Conservation (phyloP, 2,113 vertebrate genomes). For the Turnix velox region DNA sequence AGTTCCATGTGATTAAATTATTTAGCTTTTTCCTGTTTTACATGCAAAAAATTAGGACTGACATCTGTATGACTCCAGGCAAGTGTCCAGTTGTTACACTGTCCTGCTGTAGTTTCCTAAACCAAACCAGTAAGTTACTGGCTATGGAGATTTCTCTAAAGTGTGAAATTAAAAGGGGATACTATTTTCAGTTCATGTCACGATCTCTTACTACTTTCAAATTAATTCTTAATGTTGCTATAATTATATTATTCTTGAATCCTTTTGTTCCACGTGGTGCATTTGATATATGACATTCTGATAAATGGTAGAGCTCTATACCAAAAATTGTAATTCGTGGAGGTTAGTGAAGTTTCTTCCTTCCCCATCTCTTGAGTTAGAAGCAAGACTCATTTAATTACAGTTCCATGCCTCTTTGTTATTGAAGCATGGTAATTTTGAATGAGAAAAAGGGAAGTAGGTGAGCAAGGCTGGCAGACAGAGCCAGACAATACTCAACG, state of each 20-base stretch:
- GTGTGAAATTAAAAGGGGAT: too few species aligned
- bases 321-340: too few species aligned
- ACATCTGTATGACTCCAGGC: background rate
- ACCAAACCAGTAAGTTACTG: background rate
- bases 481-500: too few species aligned
- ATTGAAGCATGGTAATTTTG: too few species aligned
- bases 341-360: too few species aligned
- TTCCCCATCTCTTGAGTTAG: too few species aligned
- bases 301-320: background rate
- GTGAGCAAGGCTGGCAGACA: too few species aligned
- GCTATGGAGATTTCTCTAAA: background rate
- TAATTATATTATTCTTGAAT: background rate
- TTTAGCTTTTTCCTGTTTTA: background rate
- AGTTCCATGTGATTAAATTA: background rate
- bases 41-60: background rate
- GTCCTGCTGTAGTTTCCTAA: background rate
- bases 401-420: too few species aligned
- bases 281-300: background rate
- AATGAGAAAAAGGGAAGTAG: too few species aligned
- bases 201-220: background rate
- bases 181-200: too few species aligned
- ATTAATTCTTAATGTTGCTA: background rate
- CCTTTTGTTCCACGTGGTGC: accelerated
- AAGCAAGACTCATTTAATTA: too few species aligned
- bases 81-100: background rate